Base-by-base conservation (phyloP, 1,140 invertebrate species). In the Ips typographus region DNA sequence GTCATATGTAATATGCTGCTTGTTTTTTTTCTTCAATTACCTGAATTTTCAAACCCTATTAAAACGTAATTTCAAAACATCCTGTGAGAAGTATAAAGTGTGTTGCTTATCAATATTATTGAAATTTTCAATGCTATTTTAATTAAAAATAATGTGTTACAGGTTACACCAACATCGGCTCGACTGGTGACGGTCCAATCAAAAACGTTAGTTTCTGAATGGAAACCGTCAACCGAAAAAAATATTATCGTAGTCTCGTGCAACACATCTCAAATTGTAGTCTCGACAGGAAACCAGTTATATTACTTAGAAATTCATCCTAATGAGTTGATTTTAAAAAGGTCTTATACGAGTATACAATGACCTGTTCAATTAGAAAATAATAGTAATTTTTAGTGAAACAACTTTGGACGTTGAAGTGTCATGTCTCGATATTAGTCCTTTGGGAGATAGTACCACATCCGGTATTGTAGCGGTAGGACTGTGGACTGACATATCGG, bases 401-500 rank as follows among this genome's bases (percentile, higher is more conserved):
- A 85, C 86, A 4, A 89, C 86, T 39, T 86, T 98, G 81, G 90
- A 95, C 44, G 89, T 96, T 79, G 97, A 99, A 84, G 92, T 99
- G 40, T 96, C 98, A 37, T 99, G 98, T 82, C 77, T 99, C 40
- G 97, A 99, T 82, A 89, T 99, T 22, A 95, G 92, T 3, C 93
- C 95, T 0, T 82, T 97, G 2, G 86, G 87, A 69, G 85, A 86
- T 8, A 77, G 80, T 1, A 86, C 77, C 0, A 86, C 87, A 61
- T 87, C 92, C 0, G 87, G 90, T 44, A 83, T 98, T 7, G 91
- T 94, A 44, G 94, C 94, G 36, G 93, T 98, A 44, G 98, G 97
- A 0, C 84, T 99, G 36, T 99, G 98, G 98, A 98, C 94, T 5
- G 96, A 99, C 76, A 98, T 98, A 73, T 97, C 95, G 0, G 93